Percentiles rank a stretch among this genome's conserved stretches.
Evolutionary conservation across 2,113 vertebrate genomes (phyloP).

Genomic region (Ivindomyrus marchei): DNA sequence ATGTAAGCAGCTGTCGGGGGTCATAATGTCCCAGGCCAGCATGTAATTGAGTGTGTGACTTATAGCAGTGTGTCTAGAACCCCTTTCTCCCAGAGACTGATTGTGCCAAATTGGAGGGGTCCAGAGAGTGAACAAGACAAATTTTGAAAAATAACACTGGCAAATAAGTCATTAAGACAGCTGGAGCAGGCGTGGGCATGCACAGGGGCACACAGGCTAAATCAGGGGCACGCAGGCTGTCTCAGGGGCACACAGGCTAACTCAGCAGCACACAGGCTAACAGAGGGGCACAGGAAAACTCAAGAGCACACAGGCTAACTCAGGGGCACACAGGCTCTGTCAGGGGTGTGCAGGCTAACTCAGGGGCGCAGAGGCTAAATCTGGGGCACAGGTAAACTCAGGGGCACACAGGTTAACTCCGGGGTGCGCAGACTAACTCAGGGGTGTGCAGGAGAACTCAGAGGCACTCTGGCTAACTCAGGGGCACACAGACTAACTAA

Average conservation of each 20-base stretch:
- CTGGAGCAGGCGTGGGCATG: background rate
- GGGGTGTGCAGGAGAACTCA: too few species aligned
- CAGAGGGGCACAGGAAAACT: background rate
- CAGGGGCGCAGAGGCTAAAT: background rate
- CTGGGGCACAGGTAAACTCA: background rate
- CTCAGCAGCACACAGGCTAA: background rate
- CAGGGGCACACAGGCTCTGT: background rate
- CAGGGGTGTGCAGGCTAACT: background rate
- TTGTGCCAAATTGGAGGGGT: conserved; percentile 13
- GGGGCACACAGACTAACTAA: background rate
- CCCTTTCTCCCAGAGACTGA: background rate
- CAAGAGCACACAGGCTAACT: background rate
- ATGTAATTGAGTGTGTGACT: conserved; percentile 41
- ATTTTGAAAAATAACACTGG: background rate
- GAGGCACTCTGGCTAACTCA: background rate
- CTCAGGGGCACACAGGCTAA: background rate
- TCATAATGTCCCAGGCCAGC: conserved; percentile 45
- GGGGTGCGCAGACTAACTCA: background rate
- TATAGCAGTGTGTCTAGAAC: conserved; percentile 21
- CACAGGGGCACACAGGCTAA: background rate
- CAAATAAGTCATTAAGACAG: background rate
- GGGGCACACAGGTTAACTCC: background rate
- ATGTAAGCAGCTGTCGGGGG: conserved; percentile 52
- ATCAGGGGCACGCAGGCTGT: background rate
- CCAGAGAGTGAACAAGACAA: background rate